Percentiles rank a stretch among this genome's conserved stretches.
Conservation (phyloP, 2,888 invertebrate genomes). For the Neoascia interrupta region DNA sequence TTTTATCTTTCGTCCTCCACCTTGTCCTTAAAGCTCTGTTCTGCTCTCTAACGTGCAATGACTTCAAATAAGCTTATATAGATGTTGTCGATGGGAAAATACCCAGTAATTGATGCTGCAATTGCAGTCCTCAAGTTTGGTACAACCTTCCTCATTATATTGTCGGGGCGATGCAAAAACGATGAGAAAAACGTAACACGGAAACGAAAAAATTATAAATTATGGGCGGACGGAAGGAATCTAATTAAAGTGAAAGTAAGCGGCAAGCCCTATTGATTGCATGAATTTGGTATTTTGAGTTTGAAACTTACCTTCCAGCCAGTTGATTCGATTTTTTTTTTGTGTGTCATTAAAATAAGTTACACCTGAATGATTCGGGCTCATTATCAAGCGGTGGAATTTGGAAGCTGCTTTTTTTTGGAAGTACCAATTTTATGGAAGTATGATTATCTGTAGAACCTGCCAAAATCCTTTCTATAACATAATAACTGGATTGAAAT, state of each 20-base stretch:
- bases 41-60: conserved; percentile 63
- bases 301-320: no score
- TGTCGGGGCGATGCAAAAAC: conserved; percentile 6
- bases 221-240: not conserved
- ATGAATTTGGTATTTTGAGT: not conserved
- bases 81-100: conserved; percentile 39
- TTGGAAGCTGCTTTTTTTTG: no score
- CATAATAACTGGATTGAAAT: no score
- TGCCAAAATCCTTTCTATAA: no score
- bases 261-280: conserved; percentile 13
- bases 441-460: no score
- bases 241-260: conserved; percentile 15
- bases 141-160: conserved; percentile 43
- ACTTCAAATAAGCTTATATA: conserved; percentile 57
- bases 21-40: conserved; percentile 40
- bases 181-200: not conserved
- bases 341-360: conserved; percentile 26
- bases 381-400: no score
- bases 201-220: not conserved
- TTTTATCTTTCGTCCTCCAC: conserved; percentile 55
- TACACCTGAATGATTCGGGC: no score
- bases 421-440: no score
- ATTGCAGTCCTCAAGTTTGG: conserved; percentile 47
- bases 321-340: not conserved
- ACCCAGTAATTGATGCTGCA: conserved; percentile 61